These are phyloP conservation scores for Pollachius pollachius DNA, from an alignment of 2,113 vertebrate genomes.

Conservation along the genomic window DNA sequence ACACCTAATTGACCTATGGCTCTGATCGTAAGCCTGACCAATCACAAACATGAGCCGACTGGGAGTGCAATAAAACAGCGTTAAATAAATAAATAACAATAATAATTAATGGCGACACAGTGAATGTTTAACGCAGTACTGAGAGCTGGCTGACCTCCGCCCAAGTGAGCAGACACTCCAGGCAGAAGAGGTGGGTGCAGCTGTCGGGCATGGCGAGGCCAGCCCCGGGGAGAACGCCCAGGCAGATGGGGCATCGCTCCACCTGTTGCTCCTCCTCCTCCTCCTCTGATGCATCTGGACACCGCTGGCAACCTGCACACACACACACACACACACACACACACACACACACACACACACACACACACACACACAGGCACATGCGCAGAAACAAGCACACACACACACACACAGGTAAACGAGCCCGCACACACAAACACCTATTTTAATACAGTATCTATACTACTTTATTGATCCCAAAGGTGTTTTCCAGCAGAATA, in stretches of 20 bases:
- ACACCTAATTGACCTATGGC: not conserved
- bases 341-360: slow-evolving; percentile 10
- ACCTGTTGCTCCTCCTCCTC: slow-evolving; percentile 71
- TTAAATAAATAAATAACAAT: not conserved
- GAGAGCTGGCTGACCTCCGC: slow-evolving; percentile 81
- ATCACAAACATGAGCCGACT: not conserved
- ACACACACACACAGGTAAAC: slow-evolving; percentile 1
- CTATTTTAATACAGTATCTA: not conserved
- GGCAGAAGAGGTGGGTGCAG: slow-evolving; percentile 92
- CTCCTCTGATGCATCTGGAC: slow-evolving; percentile 47
- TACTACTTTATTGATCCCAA: not conserved
- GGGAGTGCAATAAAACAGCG: not conserved
- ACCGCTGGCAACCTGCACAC: slow-evolving; percentile 74
- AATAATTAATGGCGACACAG: not conserved
- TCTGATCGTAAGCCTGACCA: not conserved
- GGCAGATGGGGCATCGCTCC: slow-evolving; percentile 91
- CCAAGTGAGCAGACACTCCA: slow-evolving; percentile 92
- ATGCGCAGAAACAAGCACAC: not conserved
- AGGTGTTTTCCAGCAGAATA: not conserved
- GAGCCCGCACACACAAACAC: not conserved
- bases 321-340: slow-evolving; percentile 2
- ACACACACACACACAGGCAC: not conserved
- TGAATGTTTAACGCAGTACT: no score
- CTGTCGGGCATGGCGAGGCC: slow-evolving; percentile 88
- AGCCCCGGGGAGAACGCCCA: slow-evolving; percentile 77